Conservation (phyloP, 2,797 vertebrate species). For the Gymnodraco acuticeps region DNA sequence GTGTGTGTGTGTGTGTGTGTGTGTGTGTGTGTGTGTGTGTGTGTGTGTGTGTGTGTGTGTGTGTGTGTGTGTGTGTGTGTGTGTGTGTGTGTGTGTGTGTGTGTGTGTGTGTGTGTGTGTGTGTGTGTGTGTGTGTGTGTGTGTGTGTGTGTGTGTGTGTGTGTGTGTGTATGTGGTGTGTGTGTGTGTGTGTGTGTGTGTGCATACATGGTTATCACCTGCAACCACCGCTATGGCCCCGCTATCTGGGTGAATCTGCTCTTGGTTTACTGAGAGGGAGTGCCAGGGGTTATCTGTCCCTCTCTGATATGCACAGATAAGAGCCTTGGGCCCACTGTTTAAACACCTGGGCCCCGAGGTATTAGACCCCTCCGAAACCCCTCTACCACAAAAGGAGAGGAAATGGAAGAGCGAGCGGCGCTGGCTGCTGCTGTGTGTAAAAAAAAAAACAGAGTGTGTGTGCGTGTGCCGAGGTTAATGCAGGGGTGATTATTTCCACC, state of each 20-base stretch:
- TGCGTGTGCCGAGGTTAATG: constrained; percentile 62
- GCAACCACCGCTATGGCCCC: constrained; percentile 75
- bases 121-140: too few species aligned
- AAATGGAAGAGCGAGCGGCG: constrained; percentile 69
- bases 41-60: too few species aligned
- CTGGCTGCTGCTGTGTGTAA: constrained; percentile 54
- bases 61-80: too few species aligned
- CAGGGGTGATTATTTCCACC: constrained; percentile 50
- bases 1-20: too few species aligned
- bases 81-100: too few species aligned
- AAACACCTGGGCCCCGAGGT: constrained; percentile 76
- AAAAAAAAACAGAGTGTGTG: constrained; percentile 55
- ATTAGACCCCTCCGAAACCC: constrained; percentile 66
- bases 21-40: too few species aligned
- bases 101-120: too few species aligned
- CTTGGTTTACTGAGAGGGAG: constrained; percentile 81
- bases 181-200: too few species aligned
- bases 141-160: too few species aligned
- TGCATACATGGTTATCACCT: constrained; percentile 71
- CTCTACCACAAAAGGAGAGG: constrained; percentile 73
- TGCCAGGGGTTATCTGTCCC: constrained; percentile 88
- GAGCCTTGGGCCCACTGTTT: constrained; percentile 75
- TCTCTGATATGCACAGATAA: constrained; percentile 88
- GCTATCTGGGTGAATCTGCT: constrained; percentile 82
- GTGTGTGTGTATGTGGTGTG: too few species aligned